These are phyloP conservation scores for Oncorhynchus nerka DNA, from an alignment of 2,113 vertebrate genomes.

Conservation along the genomic window DNA sequence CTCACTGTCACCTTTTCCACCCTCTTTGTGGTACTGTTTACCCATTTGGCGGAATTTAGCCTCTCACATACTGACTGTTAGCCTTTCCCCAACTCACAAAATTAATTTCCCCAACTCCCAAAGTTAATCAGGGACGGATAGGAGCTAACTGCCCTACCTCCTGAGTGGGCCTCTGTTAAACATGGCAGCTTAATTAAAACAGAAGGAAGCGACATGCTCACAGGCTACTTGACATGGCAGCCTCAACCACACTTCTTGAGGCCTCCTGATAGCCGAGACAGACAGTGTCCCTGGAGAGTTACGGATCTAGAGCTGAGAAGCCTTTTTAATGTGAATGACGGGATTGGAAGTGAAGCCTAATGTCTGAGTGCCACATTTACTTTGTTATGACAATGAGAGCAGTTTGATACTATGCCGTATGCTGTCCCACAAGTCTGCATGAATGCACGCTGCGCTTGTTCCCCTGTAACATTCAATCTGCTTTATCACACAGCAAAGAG, in stretches of 20 bases:
- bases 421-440: neutral
- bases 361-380: neutral
- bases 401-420: neutral
- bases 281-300: neutral
- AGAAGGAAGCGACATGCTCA: neutral
- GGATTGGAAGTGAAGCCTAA: neutral
- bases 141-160: neutral
- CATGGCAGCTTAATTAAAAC: neutral
- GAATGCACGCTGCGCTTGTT: too few species aligned
- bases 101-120: neutral
- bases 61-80: neutral
- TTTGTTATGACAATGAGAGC: neutral
- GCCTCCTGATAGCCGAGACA: neutral
- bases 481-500: too few species aligned
- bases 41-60: neutral
- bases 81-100: neutral
- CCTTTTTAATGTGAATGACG: neutral
- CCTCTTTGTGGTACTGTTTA: neutral
- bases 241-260: neutral
- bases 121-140: neutral
- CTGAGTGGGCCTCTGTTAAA: constrained; percentile 1
- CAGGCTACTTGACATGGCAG: neutral
- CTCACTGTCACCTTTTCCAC: too few species aligned
- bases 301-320: neutral
- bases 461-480: too few species aligned